Base-by-base conservation (phyloP, 2,113 vertebrate genomes). In the Larimichthys crocea region DNA sequence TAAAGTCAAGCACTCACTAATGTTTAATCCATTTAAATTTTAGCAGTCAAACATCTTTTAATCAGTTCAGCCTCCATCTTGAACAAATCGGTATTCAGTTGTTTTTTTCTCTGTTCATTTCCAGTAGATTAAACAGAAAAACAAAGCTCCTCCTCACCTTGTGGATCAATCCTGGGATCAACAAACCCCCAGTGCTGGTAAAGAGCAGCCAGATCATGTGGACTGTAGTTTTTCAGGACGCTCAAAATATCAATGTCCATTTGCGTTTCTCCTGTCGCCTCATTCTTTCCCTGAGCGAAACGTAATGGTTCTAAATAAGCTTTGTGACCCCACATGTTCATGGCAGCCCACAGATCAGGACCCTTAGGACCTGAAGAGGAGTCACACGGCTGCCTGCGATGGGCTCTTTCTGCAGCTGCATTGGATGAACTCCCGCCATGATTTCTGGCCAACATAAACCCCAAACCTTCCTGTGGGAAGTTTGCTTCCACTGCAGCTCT, bases 141-240 rank as follows among this genome's bases (percentile, higher is more conserved):
- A 16, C 9, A 40, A 59, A 8, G 42, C 15, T 31, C 14, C 20
- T 59, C 9, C 95, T 96, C 92, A 98, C 97, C 97, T 96, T 96
- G 83, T 53, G 96, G 96, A 88, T 98, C 97, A 35, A 96, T 83
- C 80, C 96, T 95, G 7, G 95, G 95, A 86, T 94, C 94, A 68
- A 94, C 94, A 82, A 96, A 95, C 22, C 97, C 95, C 94, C 97
- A 99, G 93, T 97, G 96, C 91, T 97, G 97, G 94, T 97, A 98
- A 35, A 98, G 90, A 0, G 96, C 93, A 56, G 97, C 96, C 65
- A 99, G 92, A 76, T 99, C 97, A 76, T 97, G 96, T 89, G 97
- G 96, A 94, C 94, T 96, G 95, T 97, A 97, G 11, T 96, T 97
- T 93, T 98, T 97, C 85, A 99, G 94, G 74, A 98, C 94, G 88